Conservation (phyloP, 2,888 invertebrate genomes). For the Ptilodon capucinus region DNA sequence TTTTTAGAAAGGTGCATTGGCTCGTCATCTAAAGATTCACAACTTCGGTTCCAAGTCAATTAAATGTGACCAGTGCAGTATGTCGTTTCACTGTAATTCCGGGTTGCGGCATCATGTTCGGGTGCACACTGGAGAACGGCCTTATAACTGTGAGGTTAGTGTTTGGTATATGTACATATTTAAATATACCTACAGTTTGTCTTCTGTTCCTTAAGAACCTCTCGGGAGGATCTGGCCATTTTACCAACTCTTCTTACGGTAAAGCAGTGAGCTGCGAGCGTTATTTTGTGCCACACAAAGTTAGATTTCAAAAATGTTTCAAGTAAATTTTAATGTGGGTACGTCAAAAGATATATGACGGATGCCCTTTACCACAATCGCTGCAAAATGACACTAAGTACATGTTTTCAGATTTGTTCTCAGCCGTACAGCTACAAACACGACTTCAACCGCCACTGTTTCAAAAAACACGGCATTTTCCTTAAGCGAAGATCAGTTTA, state of each 20-base stretch:
- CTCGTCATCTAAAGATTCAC: slow-evolving; percentile 47
- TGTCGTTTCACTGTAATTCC: slow-evolving; percentile 45
- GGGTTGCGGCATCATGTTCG: slow-evolving; percentile 53
- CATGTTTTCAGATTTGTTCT: slow-evolving; percentile 56
- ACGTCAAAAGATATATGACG: too few species aligned
- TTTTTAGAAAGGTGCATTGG: slow-evolving; percentile 40
- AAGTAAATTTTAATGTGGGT: too few species aligned
- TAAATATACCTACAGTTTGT: too few species aligned
- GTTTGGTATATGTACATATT: neutral
- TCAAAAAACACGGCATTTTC: slow-evolving; percentile 67
- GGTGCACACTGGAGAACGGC: slow-evolving; percentile 65
- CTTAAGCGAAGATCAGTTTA: slow-evolving; percentile 53
- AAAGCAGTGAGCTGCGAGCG: too few species aligned
- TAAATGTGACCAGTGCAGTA: slow-evolving; percentile 55
- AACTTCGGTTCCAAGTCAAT: slow-evolving; percentile 46
- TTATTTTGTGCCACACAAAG: too few species aligned
- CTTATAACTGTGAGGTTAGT: slow-evolving; percentile 63
- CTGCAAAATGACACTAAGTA: neutral
- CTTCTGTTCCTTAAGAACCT: too few species aligned
- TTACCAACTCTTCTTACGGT: too few species aligned
- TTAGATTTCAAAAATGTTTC: too few species aligned
- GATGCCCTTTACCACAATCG: too few species aligned
- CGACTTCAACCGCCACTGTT: slow-evolving; percentile 67
- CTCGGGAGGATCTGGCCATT: too few species aligned
- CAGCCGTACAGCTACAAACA: slow-evolving; percentile 71